Evolutionary conservation across 2,797 vertebrate genomes (phyloP).

Genomic region (Stomatorhinus walkeri): DNA sequence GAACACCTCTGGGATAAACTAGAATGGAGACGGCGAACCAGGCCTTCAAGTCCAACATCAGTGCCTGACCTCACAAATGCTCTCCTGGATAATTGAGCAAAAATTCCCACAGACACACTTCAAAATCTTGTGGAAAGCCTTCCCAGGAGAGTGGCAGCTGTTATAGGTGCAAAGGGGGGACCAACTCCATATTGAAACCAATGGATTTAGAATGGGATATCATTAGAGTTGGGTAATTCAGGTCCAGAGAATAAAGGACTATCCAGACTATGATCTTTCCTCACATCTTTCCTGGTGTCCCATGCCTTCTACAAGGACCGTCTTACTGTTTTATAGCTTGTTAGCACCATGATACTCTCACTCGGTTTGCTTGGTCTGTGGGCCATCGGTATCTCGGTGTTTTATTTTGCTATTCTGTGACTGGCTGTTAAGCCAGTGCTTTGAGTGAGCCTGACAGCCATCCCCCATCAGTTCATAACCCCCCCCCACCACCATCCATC

Average conservation of each 20-base stretch:
- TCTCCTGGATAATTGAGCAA: too few species aligned
- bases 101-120: too few species aligned
- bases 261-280: not conserved
- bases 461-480: not conserved
- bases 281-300: not conserved
- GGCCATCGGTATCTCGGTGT: not conserved
- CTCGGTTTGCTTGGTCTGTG: not conserved
- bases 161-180: too few species aligned
- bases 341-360: not conserved
- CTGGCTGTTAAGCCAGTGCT: not conserved
- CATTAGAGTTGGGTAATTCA: too few species aligned
- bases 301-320: not conserved
- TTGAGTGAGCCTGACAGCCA: not conserved
- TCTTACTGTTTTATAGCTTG: not conserved
- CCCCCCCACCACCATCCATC: not conserved
- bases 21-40: not conserved
- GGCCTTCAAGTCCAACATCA: not conserved
- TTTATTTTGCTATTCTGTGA: not conserved
- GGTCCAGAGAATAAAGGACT: too few species aligned
- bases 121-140: too few species aligned
- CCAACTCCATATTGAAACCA: too few species aligned
- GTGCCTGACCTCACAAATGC: not conserved
- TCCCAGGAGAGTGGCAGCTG: too few species aligned
- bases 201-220: too few species aligned
- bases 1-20: not conserved